A percentile compares a stretch with the other conserved stretches of the same genome.
Evolutionary conservation across 2,888 invertebrate species (phyloP).

Genomic region (Synanthedon andrenaeformis): DNA sequence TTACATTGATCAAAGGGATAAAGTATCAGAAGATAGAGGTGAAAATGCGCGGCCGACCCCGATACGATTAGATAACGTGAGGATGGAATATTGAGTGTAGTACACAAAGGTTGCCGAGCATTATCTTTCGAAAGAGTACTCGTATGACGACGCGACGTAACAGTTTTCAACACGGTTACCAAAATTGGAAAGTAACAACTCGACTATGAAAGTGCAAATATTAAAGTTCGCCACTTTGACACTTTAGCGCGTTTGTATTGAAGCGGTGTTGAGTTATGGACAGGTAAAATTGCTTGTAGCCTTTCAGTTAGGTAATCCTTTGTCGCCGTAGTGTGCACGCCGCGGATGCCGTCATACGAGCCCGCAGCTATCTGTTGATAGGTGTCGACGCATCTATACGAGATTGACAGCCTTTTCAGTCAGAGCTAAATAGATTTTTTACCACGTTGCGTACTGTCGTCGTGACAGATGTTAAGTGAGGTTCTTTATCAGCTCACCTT

Average conservation of each 20-base stretch:
- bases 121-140: constrained; percentile 13
- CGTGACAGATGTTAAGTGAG: constrained; percentile 1
- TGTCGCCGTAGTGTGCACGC: constrained; percentile 28
- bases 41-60: constrained; percentile 33
- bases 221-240: constrained; percentile 11
- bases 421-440: constrained; percentile 31
- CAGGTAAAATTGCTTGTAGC: constrained; percentile 30
- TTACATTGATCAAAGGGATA: constrained; percentile 7
- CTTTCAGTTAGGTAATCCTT: constrained; percentile 34
- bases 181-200: constrained; percentile 4
- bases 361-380: constrained; percentile 38
- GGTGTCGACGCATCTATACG: constrained; percentile 29
- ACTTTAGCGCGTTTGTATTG: constrained; percentile 1
- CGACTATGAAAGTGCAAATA: constrained; percentile 10
- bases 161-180: constrained; percentile 12
- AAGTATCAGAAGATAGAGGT: constrained; percentile 48
- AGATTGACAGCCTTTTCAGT: constrained; percentile 34
- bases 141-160: constrained; percentile 17
- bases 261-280: constrained; percentile 26
- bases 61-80: constrained; percentile 32
- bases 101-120: constrained; percentile 14
- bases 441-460: constrained; percentile 15
- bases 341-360: constrained; percentile 24
- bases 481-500: too few species aligned
- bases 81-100: constrained; percentile 14